Evolutionary conservation across 2,888 invertebrate genomes (phyloP).

Genomic region (Mythimna lalbum): DNA sequence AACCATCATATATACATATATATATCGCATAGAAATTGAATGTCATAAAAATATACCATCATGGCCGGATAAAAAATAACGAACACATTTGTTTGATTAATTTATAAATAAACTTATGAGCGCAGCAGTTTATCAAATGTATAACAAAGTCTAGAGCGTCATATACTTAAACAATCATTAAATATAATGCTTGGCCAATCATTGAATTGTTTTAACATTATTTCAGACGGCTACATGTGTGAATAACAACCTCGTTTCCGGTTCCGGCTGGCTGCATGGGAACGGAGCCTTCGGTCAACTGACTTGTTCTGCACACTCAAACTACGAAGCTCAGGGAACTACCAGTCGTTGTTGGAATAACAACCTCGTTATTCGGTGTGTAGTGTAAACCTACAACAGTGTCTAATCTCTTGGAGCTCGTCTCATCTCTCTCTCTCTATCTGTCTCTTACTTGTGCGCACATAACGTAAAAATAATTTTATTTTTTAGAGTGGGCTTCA

Average conservation of each 20-base stretch:
- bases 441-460: not conserved
- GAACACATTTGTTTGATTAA: too few relatives aligned
- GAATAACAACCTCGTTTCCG: conserved; percentile 75
- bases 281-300: conserved; percentile 81
- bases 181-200: not conserved
- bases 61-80: too few relatives aligned
- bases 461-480: not conserved
- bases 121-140: not conserved
- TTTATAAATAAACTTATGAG: too few relatives aligned
- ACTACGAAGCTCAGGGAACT: conserved; percentile 48
- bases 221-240: conserved; percentile 80
- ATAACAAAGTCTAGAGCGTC: too few relatives aligned
- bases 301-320: conserved; percentile 82
- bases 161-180: not conserved
- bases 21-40: too few relatives aligned
- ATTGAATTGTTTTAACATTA: not conserved
- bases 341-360: conserved; percentile 29
- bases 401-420: not conserved
- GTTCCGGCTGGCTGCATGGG: conserved; percentile 79
- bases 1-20: too few relatives aligned
- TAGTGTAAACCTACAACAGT: not conserved
- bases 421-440: not conserved
- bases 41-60: too few relatives aligned
- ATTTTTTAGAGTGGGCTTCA: conserved; percentile 86
- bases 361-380: conserved; percentile 35